Percentiles rank a stretch among this genome's conserved stretches.
Evolutionary conservation across 2,888 invertebrate genomes (phyloP).

Genomic region (Scaptomyza reducta): DNA sequence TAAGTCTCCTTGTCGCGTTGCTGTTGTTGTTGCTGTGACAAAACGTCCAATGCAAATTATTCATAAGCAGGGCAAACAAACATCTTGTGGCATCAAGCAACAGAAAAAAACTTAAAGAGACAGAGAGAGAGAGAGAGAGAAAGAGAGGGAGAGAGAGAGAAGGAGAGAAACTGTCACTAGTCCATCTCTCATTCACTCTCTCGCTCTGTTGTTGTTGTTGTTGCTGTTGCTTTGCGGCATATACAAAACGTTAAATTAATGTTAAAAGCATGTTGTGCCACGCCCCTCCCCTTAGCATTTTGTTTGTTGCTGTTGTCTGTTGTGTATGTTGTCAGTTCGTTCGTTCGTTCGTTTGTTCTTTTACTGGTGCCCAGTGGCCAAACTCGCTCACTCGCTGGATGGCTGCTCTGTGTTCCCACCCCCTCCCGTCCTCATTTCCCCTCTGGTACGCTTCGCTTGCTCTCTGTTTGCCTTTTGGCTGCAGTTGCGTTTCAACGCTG

Average conservation of each 20-base stretch:
- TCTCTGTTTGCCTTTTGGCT: slow-evolving; percentile 57
- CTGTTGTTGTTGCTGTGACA: slow-evolving; percentile 39
- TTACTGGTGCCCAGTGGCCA: slow-evolving; percentile 28
- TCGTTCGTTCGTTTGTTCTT: slow-evolving; percentile 15
- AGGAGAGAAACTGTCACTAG: slow-evolving; percentile 28
- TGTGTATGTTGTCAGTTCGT: too few relatives aligned
- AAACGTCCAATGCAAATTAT: slow-evolving; percentile 67
- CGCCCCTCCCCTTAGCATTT: slow-evolving; percentile 8
- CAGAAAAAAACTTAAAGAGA: background rate
- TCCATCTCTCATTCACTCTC: background rate
- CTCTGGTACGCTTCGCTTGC: background rate
- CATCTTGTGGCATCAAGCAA: slow-evolving; percentile 50
- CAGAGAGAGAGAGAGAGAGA: slow-evolving; percentile 4
- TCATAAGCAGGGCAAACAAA: slow-evolving; percentile 70
- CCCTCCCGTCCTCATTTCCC: background rate
- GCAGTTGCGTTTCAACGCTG: slow-evolving; percentile 43
- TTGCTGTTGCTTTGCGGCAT: slow-evolving; percentile 23
- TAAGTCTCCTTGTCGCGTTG: slow-evolving; percentile 20
- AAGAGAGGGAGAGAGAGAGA: slow-evolving; percentile 6
- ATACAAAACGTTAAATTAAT: slow-evolving; percentile 63
- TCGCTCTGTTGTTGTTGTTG: slow-evolving; percentile 2
- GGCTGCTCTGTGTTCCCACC: background rate
- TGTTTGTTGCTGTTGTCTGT: too few relatives aligned
- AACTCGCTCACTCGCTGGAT: slow-evolving; percentile 12
- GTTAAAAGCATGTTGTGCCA: slow-evolving; percentile 49